Evolutionary conservation across 2,888 invertebrate species (phyloP).

Genomic region (Drosophila merina): DNA sequence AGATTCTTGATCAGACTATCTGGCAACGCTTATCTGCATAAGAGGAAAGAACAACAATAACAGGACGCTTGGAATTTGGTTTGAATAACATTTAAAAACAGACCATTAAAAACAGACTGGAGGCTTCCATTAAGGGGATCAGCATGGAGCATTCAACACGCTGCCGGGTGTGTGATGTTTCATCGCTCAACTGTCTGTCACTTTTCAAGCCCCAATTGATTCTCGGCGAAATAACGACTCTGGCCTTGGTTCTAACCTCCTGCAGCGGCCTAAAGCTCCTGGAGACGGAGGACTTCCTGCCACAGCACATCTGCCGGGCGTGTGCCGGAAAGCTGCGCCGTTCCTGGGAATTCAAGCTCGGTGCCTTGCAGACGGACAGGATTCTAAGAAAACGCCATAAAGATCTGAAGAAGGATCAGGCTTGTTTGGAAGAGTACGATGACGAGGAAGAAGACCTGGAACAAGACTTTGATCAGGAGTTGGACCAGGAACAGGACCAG

Average conservation of each 20-base stretch:
- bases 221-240: constrained; percentile 78
- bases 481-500: background rate
- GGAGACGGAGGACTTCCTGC: constrained; percentile 71
- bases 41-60: background rate
- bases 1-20: background rate
- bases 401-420: background rate
- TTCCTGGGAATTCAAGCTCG: constrained; percentile 74
- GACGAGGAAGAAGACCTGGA: background rate
- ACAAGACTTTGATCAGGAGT: background rate
- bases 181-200: constrained; percentile 65
- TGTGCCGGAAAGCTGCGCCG: constrained; percentile 70
- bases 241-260: constrained; percentile 74
- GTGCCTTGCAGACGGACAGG: constrained; percentile 70
- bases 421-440: background rate
- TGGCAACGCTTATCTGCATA: background rate
- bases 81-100: background rate
- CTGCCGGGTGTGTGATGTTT: constrained; percentile 79
- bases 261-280: constrained; percentile 65
- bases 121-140: background rate
- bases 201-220: constrained; percentile 73
- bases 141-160: background rate
- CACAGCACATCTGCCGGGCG: constrained; percentile 71
- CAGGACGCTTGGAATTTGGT: background rate
- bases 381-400: constrained; percentile 63
- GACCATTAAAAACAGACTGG: background rate